Evolutionary conservation across 2,888 invertebrate genomes (phyloP).

Genomic region (Blastobasis adustella): DNA sequence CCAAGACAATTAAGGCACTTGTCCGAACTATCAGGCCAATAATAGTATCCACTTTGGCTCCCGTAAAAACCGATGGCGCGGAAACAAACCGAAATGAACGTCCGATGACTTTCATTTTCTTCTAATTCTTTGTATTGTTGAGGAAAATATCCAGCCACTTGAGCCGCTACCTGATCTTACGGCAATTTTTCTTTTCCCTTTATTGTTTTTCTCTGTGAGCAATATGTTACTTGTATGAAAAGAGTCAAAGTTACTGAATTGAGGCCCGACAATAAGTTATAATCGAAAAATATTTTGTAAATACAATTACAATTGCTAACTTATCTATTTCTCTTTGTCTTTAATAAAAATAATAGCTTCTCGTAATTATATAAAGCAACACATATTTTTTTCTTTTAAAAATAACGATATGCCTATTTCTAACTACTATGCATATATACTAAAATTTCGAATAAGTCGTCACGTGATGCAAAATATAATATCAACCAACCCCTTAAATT

Average conservation of each 20-base stretch:
- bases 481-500: too few species aligned
- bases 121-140: slow-evolving; percentile 53
- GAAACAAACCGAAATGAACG: slow-evolving; percentile 62
- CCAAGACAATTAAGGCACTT: slow-evolving; percentile 32
- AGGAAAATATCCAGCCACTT: slow-evolving; percentile 38
- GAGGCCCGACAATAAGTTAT: too few species aligned
- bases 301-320: too few species aligned
- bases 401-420: too few species aligned
- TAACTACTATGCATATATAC: too few species aligned
- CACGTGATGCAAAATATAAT: too few species aligned
- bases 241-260: slow-evolving; percentile 2
- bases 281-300: too few species aligned
- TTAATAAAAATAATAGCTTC: too few species aligned
- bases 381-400: too few species aligned
- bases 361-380: too few species aligned
- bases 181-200: slow-evolving; percentile 33
- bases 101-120: slow-evolving; percentile 63
- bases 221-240: slow-evolving; percentile 8
- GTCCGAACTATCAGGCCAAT: slow-evolving; percentile 35
- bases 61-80: slow-evolving; percentile 56
- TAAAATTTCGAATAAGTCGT: too few species aligned
- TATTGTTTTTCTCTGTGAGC: slow-evolving; percentile 9
- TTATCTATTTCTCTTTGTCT: too few species aligned
- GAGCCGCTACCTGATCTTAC: slow-evolving; percentile 37
- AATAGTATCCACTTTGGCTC: slow-evolving; percentile 38